These are phyloP conservation scores for Nemotelus nigrinus DNA, from an alignment of 2,888 invertebrate genomes.

Conservation along the genomic window DNA sequence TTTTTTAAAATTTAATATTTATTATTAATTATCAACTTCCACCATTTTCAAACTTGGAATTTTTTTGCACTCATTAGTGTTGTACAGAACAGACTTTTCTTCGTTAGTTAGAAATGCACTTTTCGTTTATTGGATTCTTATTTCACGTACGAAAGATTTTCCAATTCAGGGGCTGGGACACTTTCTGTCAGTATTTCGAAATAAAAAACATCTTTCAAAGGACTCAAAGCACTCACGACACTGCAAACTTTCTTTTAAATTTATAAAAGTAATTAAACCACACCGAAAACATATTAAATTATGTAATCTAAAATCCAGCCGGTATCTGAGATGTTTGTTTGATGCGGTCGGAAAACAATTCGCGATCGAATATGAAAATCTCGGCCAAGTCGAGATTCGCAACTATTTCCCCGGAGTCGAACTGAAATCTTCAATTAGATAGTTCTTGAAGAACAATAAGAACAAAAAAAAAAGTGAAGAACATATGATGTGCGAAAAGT, in stretches of 20 bases:
- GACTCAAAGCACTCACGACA: slow-evolving; percentile 7
- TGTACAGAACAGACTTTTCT: slow-evolving; percentile 38
- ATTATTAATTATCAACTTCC: slow-evolving; percentile 1
- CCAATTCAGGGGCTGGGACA: background rate
- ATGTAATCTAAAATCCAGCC: slow-evolving; percentile 16
- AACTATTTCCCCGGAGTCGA: slow-evolving; percentile 4
- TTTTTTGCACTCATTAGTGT: slow-evolving; percentile 37
- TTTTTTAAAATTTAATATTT: slow-evolving; percentile 33
- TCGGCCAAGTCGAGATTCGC: background rate
- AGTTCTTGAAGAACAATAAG: slow-evolving; percentile 26
- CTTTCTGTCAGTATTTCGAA: slow-evolving; percentile 13
- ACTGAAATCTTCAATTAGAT: slow-evolving; percentile 29
- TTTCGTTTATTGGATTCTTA: slow-evolving; percentile 28
- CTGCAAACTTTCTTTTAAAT: slow-evolving; percentile 50
- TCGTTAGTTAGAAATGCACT: slow-evolving; percentile 24
- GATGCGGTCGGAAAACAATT: background rate
- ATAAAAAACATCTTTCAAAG: background rate
- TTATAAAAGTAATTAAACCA: slow-evolving; percentile 47
- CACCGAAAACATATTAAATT: slow-evolving; percentile 36
- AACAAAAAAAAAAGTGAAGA: slow-evolving; percentile 43
- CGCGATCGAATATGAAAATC: background rate
- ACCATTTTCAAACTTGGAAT: slow-evolving; percentile 48
- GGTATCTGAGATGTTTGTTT: background rate
- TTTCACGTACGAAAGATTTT: background rate
- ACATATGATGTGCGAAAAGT: slow-evolving; percentile 50